phyloP scores from a whole-genome alignment of 2,888 invertebrate species.

The Galerucella nymphaeae region DNA sequence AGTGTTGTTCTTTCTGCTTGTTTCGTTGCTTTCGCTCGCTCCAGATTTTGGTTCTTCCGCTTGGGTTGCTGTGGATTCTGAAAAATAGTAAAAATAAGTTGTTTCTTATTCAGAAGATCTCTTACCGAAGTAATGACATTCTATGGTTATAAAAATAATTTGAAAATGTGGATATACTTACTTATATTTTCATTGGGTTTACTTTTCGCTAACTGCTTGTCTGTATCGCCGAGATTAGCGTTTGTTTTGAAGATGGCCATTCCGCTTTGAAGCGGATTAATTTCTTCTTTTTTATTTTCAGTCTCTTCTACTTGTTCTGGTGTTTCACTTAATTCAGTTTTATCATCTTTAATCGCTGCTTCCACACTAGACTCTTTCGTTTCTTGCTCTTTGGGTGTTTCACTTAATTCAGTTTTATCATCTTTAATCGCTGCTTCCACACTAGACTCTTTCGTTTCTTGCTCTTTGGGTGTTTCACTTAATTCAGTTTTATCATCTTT shows the following conservation, averaged over 20 bases:
- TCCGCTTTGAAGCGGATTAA: constrained; percentile 43
- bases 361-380: constrained; percentile 25
- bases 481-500: constrained; percentile 14
- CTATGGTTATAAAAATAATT: not conserved
- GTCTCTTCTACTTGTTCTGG: constrained; percentile 16
- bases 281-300: constrained; percentile 26
- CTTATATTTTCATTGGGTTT: constrained; percentile 40
- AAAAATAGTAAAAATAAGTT: constrained; percentile 11
- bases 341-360: constrained; percentile 19
- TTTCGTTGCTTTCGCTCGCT: constrained; percentile 39
- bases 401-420: constrained; percentile 15
- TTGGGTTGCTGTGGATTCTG: constrained; percentile 5
- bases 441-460: constrained; percentile 29
- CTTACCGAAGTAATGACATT: too few relatives aligned
- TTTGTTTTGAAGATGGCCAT: constrained; percentile 39
- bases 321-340: constrained; percentile 16
- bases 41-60: constrained; percentile 50
- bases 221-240: constrained; percentile 40
- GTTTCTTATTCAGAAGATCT: too few relatives aligned
- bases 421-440: constrained; percentile 23
- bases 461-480: constrained; percentile 16
- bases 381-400: constrained; percentile 25
- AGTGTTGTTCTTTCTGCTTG: constrained; percentile 51
- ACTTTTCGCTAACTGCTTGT: constrained; percentile 38
- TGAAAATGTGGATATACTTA: constrained; percentile 31